These are phyloP conservation scores for Melanchra persicariae DNA, from an alignment of 2,888 invertebrate species.

Conservation along the genomic window DNA sequence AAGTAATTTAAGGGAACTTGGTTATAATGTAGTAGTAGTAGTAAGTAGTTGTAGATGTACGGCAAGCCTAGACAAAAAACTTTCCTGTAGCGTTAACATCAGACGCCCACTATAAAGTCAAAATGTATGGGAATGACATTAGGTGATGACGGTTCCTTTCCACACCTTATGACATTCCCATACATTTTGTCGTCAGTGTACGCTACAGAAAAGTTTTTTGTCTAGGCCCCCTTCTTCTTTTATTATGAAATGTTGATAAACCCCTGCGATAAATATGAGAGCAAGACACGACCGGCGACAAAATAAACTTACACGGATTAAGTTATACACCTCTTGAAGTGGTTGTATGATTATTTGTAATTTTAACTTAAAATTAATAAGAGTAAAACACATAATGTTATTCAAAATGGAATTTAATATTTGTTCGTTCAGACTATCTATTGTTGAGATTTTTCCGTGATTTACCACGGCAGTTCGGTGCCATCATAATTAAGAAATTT, in stretches of 20 bases:
- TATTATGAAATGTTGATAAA: not conserved
- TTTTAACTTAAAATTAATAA: not conserved
- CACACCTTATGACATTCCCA: too few relatives aligned
- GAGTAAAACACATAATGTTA: not conserved
- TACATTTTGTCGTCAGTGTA: too few relatives aligned
- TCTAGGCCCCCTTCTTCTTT: not conserved
- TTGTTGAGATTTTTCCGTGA: not conserved
- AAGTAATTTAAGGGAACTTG: too few relatives aligned
- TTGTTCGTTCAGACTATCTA: not conserved
- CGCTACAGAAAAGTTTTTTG: too few relatives aligned
- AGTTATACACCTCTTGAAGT: not conserved
- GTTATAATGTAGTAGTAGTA: not conserved
- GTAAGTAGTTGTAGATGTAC: too few relatives aligned
- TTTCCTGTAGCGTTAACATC: too few relatives aligned
- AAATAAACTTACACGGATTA: not conserved
- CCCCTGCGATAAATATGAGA: not conserved
- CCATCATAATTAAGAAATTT: conserved; percentile 95
- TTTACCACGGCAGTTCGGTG: conserved; percentile 93
- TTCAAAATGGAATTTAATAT: conserved; percentile 19
- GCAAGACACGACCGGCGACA: not conserved
- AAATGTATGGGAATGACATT: too few relatives aligned
- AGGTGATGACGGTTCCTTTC: too few relatives aligned
- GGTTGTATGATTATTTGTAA: not conserved
- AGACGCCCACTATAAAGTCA: too few relatives aligned
- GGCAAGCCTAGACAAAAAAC: too few relatives aligned